phyloP scores from a whole-genome alignment of 2,888 invertebrate genomes.

The Mamestra brassicae region DNA sequence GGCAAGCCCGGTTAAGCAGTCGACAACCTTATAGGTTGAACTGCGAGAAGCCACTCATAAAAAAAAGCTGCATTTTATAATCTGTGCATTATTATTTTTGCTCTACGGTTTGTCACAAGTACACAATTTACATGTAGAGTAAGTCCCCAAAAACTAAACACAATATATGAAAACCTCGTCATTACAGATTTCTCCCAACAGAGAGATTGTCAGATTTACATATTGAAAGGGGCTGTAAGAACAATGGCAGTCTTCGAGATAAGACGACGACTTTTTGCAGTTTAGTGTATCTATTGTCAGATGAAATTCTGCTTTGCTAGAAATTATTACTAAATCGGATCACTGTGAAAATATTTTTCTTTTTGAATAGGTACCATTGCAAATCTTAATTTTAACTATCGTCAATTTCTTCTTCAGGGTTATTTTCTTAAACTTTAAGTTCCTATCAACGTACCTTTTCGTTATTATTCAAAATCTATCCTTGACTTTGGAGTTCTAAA shows the following conservation, averaged over 20 bases:
- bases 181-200: neutral
- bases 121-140: too few relatives aligned
- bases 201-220: neutral
- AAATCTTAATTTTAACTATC: neutral
- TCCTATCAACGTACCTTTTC: neutral
- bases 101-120: too few relatives aligned
- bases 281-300: too few relatives aligned
- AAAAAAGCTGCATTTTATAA: too few relatives aligned
- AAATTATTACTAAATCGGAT: neutral
- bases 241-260: neutral
- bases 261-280: slow-evolving; percentile 17
- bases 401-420: neutral
- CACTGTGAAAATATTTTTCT: neutral
- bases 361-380: neutral
- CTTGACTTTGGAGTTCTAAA: slow-evolving; percentile 18
- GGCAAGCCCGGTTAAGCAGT: too few relatives aligned
- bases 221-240: slow-evolving; percentile 13
- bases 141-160: neutral
- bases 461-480: slow-evolving; percentile 27
- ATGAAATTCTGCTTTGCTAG: neutral
- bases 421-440: neutral
- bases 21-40: too few relatives aligned
- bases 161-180: neutral
- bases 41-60: too few relatives aligned
- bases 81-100: too few relatives aligned